Conservation (phyloP, 2,888 invertebrate species). For the Petrolisthes manimaculis region DNA sequence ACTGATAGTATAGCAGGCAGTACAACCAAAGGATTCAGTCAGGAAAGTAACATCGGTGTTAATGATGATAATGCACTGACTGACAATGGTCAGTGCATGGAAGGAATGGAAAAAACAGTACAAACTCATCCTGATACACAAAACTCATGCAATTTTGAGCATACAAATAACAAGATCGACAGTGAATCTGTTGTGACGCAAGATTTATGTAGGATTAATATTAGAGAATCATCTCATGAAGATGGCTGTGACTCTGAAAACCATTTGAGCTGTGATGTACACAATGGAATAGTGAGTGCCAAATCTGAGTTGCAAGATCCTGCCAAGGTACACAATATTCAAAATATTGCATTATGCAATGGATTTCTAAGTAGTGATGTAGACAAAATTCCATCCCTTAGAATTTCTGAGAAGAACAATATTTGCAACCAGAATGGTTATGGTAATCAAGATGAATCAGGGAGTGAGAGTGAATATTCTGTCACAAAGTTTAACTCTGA, state of each 20-base stretch:
- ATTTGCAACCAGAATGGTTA: constrained; percentile 4
- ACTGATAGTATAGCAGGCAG: constrained; percentile 5
- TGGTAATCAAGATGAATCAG: neutral
- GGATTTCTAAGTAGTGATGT: constrained; percentile 26
- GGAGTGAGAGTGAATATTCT: constrained; percentile 16
- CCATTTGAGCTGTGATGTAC: constrained; percentile 45
- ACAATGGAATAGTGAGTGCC: constrained; percentile 51
- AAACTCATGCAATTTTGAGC: constrained; percentile 43
- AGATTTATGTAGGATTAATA: constrained; percentile 57
- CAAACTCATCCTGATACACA: constrained; percentile 50
- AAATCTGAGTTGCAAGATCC: constrained; percentile 39
- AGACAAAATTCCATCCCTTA: constrained; percentile 23
- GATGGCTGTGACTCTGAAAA: constrained; percentile 53
- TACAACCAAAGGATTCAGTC: neutral
- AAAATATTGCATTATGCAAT: constrained; percentile 44
- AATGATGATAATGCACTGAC: neutral
- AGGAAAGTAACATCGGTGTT: neutral
- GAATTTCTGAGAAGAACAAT: constrained; percentile 24
- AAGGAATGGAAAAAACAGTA: constrained; percentile 35
- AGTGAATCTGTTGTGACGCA: constrained; percentile 40
- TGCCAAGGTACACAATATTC: constrained; percentile 46
- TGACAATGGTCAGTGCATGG: neutral
- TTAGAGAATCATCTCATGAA: constrained; percentile 46
- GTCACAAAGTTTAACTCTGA: constrained; percentile 3
- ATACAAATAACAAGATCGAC: constrained; percentile 27